Evolutionary conservation across 2,888 invertebrate genomes (phyloP), one percentile per base, ranked within the genome.

Genomic region (Mylabris sibirica): DNA sequence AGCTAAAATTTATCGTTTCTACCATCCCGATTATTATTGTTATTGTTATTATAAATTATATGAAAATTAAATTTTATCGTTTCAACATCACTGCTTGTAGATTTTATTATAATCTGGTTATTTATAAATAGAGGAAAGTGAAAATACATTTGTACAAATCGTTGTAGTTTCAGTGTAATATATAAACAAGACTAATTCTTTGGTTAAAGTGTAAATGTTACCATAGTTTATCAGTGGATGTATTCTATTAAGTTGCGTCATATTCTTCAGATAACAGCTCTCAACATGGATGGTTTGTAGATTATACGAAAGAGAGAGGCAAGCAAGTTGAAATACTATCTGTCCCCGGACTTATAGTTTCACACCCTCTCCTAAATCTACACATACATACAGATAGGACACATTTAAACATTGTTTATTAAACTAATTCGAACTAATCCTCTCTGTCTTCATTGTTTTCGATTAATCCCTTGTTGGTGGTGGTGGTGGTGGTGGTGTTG

Each of bases 1-100:
- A 1, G 72, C 63, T 68, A 72, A 59, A 71, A 77, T 77, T 77
- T 77, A 77, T 77, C 38, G 74, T 70, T 74, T 74, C 74, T 76
- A 76, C 72, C 8, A 30, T 20, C n/a, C 14, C 17, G 4, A n/a
- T 22, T 49, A 49, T 22, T 49, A 17, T 11, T 22, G 4, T 44
- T n/a, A n/a, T 1, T 44, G 20, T 49, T 49, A 20, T 22, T 20
- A 22, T 9, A 49, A 22, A 73, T 74, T 73, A 30, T 30, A 8
- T 30, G 30, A 8, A 73, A 73, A 49, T 49, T 49, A 49, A 49
- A 49, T 49, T 49, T 20, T 20, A 22, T 20, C 49, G 49, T 49
- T 20, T 49, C 20, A 49, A 20, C 49, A 49, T 49, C 20, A 49
- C 3, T 22, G 49, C 5, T 44, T 44, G n/a, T 4, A 8, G 17